A percentile compares a stretch with the other conserved stretches of the same genome.
Evolutionary conservation across 2,113 vertebrate genomes (phyloP).

Genomic region (Andinoacara biseriatus): DNA sequence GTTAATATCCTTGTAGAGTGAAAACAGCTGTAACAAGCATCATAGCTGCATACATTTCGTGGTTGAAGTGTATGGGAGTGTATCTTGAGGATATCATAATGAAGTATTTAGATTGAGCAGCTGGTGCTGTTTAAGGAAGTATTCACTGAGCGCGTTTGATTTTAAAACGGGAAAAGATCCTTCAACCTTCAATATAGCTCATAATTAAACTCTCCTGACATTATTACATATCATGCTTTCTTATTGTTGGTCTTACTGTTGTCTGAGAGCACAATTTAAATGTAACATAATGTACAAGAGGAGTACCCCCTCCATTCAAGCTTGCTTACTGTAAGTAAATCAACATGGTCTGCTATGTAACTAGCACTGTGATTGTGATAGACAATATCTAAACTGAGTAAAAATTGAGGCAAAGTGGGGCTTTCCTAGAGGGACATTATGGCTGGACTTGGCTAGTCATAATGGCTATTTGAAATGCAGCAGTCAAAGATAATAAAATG

Average conservation of each 20-base stretch:
- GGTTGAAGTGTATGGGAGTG: not conserved
- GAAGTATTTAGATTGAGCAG: constrained; percentile 45
- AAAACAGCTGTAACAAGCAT: constrained; percentile 16
- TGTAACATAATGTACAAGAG: no score
- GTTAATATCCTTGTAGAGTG: constrained; percentile 35
- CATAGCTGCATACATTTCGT: constrained; percentile 45
- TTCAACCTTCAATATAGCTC: not conserved
- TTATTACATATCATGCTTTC: not conserved
- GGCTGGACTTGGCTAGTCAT: no score
- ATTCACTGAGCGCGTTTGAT: not conserved
- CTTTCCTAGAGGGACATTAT: no score
- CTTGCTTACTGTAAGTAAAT: no score
- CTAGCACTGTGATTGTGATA: no score
- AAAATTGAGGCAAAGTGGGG: no score
- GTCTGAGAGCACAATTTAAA: no score
- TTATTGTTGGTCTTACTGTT: not conserved
- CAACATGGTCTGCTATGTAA: no score
- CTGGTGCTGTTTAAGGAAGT: not conserved
- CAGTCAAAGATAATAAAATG: no score
- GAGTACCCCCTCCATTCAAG: no score
- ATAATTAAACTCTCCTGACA: not conserved
- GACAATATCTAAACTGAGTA: no score
- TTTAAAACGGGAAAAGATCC: not conserved
- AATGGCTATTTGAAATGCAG: no score
- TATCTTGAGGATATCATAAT: constrained; percentile 44